Conservation (phyloP, 2,888 invertebrate genomes). For the Melolontha melolontha region DNA sequence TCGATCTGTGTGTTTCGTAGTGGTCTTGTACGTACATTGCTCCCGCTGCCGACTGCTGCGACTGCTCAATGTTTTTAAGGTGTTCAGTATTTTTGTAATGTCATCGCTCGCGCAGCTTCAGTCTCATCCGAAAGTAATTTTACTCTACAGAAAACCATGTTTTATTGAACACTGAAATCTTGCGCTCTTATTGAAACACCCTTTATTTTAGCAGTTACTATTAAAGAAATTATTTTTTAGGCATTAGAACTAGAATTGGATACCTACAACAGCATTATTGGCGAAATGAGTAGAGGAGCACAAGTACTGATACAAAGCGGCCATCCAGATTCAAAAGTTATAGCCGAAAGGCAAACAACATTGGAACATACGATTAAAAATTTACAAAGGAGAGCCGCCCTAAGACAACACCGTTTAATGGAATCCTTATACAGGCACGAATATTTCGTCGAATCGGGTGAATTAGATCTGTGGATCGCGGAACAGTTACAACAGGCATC, state of each 20-base stretch:
- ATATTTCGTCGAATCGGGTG: conserved; percentile 89
- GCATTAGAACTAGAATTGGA: conserved; percentile 91
- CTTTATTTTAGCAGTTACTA: not conserved
- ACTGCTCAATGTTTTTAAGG: too few species aligned
- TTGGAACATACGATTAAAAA: conserved; percentile 84
- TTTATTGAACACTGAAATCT: too few species aligned
- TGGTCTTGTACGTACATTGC: too few species aligned
- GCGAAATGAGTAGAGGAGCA: conserved; percentile 92
- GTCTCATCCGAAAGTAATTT: too few species aligned
- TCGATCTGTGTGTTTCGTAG: too few species aligned
- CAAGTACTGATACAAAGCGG: conserved; percentile 82
- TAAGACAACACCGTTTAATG: conserved; percentile 87
- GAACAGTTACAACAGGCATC: conserved; percentile 91
- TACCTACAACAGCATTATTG: conserved; percentile 90
- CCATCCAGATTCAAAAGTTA: conserved; percentile 86
- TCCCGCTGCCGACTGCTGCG: too few species aligned
- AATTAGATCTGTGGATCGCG: conserved; percentile 92
- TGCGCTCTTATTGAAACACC: too few species aligned
- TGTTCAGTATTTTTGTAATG: too few species aligned
- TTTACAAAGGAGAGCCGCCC: conserved; percentile 82
- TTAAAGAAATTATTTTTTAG: conserved; percentile 62
- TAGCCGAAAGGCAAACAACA: conserved; percentile 80
- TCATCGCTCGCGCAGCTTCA: too few species aligned
- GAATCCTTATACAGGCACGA: conserved; percentile 91
- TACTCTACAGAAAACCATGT: too few species aligned